These are phyloP conservation scores for Antennarius maculatus DNA, from an alignment of 2,797 vertebrate genomes.

Conservation along the genomic window DNA sequence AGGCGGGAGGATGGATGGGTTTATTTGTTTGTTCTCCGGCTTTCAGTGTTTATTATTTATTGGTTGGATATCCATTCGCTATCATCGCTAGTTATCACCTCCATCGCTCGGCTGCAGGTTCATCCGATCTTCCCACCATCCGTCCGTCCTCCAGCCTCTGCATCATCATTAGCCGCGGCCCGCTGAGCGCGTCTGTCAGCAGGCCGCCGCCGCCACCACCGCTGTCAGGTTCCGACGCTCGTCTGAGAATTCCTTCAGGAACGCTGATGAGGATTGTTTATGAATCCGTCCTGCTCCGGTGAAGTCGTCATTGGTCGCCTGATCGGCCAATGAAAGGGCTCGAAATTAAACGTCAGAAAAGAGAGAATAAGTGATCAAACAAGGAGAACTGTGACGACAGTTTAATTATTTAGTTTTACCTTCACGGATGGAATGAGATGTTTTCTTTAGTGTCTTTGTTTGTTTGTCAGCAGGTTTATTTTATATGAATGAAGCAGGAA, in stretches of 20 bases:
- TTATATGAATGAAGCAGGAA: too few species aligned
- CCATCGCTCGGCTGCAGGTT: neutral
- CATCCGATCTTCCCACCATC: conserved; percentile 2
- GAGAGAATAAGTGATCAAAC: too few species aligned
- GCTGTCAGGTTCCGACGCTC: conserved; percentile 19
- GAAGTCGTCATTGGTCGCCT: conserved; percentile 44
- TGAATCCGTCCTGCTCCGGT: conserved; percentile 32
- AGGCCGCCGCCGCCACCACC: conserved; percentile 20
- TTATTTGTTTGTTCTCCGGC: too few species aligned
- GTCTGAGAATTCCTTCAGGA: conserved; percentile 36
- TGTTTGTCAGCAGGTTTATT: too few species aligned
- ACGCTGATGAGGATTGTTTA: conserved; percentile 27
- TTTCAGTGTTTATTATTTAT: too few species aligned
- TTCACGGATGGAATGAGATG: too few species aligned
- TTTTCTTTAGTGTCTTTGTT: too few species aligned
- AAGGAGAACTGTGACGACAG: too few species aligned
- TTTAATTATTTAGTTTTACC: too few species aligned
- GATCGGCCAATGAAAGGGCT: neutral
- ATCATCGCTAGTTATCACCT: too few species aligned
- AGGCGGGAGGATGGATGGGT: neutral
- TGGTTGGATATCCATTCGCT: too few species aligned
- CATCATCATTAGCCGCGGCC: conserved; percentile 51
- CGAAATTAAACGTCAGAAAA: too few species aligned
- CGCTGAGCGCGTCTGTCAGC: conserved; percentile 50
- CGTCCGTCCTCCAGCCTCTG: conserved; percentile 2